Evolutionary conservation across 2,113 vertebrate species (phyloP).

Genomic region (Coreoperca whiteheadi): DNA sequence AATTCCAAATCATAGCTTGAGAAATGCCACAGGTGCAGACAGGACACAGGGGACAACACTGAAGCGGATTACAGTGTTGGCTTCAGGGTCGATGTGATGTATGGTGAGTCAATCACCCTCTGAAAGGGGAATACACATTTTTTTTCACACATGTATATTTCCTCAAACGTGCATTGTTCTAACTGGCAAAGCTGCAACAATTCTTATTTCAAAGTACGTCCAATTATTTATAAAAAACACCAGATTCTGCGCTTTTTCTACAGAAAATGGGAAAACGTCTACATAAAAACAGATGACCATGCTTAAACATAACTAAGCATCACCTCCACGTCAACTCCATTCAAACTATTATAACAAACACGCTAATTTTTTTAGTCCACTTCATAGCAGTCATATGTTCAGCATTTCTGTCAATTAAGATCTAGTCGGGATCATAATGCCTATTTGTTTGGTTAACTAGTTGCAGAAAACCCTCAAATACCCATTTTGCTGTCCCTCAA

Average conservation of each 20-base stretch:
- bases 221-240: neutral
- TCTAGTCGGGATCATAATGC: neutral
- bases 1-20: constrained; percentile 54
- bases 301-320: neutral
- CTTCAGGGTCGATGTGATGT: constrained; percentile 37
- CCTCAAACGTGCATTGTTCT: neutral
- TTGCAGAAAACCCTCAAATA: neutral
- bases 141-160: neutral
- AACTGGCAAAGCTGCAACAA: neutral
- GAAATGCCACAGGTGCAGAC: constrained; percentile 53
- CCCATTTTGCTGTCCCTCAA: neutral
- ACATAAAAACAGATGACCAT: neutral
- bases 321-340: neutral
- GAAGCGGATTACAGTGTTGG: constrained; percentile 28
- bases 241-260: neutral
- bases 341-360: neutral
- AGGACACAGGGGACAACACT: constrained; percentile 15
- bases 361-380: too few relatives aligned
- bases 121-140: neutral
- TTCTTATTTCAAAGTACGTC: neutral
- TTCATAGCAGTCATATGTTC: neutral
- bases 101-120: constrained; percentile 22
- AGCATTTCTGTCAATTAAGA: neutral
- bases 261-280: neutral
- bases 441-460: neutral